Conservation (phyloP, 2,113 vertebrate species). For the human region GRCh38 chr15:85380001-85380500, state of each 20-base stretch:
- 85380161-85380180: not conserved
- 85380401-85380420: conserved; percentile 61
- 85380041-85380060: not conserved
- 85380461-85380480: not conserved
- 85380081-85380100: not conserved
- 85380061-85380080: not conserved
- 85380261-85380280: not conserved
- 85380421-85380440: not conserved
- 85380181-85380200: not conserved
- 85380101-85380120: not conserved
- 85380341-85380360: not conserved
- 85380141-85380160: not conserved
- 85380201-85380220: not conserved
- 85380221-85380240: not conserved
- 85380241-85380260: conserved; percentile 19
- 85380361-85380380: not conserved
- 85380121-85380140: not conserved
- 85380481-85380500: not conserved
- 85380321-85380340: conserved; percentile 33
- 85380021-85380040: not conserved
- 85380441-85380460: not conserved
- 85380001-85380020: not conserved
- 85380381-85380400: not conserved
- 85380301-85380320: not conserved
- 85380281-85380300: conserved; percentile 39